Conservation (phyloP, 1,140 invertebrate species). For the Sipha flava region DNA sequence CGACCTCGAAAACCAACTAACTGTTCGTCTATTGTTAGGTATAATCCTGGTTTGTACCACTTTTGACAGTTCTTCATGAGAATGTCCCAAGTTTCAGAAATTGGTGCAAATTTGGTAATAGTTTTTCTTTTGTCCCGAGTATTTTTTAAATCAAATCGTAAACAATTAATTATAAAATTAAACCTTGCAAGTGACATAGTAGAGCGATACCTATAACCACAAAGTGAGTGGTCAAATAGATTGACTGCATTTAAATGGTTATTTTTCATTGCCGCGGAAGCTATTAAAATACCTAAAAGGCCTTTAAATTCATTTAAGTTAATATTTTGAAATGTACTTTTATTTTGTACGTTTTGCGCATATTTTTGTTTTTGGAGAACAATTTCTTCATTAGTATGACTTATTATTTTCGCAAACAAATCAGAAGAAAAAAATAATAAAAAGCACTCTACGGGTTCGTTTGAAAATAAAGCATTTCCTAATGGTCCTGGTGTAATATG, state of each 20-base stretch:
- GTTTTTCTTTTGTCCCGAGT: slow-evolving; percentile 25
- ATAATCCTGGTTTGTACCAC: slow-evolving; percentile 23
- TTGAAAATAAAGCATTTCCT: slow-evolving; percentile 26
- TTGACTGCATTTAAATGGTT: slow-evolving; percentile 37
- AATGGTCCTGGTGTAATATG: slow-evolving; percentile 2
- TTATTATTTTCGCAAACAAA: slow-evolving; percentile 23
- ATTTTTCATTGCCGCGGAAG: slow-evolving; percentile 38
- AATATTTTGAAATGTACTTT: not conserved
- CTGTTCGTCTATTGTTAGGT: slow-evolving; percentile 37
- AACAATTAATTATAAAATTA: slow-evolving; percentile 38
- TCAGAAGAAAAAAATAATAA: slow-evolving; percentile 15
- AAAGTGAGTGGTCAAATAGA: slow-evolving; percentile 37
- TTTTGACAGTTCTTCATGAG: slow-evolving; percentile 33
- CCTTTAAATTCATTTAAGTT: slow-evolving; percentile 30
- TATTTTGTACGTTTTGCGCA: not conserved
- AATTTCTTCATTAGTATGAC: slow-evolving; percentile 23
- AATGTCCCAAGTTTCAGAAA: slow-evolving; percentile 33
- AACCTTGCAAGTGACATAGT: slow-evolving; percentile 41
- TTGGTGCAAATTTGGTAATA: slow-evolving; percentile 29
- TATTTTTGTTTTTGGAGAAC: not conserved
- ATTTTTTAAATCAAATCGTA: slow-evolving; percentile 34
- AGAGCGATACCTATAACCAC: slow-evolving; percentile 36
- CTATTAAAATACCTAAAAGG: slow-evolving; percentile 36
- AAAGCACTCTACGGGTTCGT: slow-evolving; percentile 21
- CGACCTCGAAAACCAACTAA: slow-evolving; percentile 38